A percentile compares a stretch with the other conserved stretches of the same genome.
These are phyloP conservation scores for Stomatorhinus ivindoensis DNA, from an alignment of 2,113 vertebrate species.

Conservation along the genomic window DNA sequence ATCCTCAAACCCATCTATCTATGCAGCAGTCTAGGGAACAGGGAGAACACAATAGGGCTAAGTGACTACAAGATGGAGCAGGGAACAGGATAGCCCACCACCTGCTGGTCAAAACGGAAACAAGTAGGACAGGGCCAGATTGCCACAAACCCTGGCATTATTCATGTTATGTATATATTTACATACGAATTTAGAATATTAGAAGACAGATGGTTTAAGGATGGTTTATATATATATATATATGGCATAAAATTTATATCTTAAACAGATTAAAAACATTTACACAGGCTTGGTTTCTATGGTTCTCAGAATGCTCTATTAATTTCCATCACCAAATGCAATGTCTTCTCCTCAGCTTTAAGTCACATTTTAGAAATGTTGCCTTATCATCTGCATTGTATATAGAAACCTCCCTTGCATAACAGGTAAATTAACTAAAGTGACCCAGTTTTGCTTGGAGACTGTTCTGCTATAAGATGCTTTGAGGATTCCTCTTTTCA, in stretches of 20 bases:
- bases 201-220: background rate
- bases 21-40: no score
- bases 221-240: background rate
- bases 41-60: no score
- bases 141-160: background rate
- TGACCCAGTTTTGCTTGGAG: slow-evolving; percentile 58
- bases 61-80: no score
- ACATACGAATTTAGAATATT: background rate
- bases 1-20: no score
- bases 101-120: no score
- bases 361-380: slow-evolving; percentile 47
- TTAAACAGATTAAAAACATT: background rate
- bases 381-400: slow-evolving; percentile 36
- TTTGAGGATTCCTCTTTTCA: slow-evolving; percentile 52
- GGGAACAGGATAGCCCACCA: no score
- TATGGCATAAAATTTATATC: background rate
- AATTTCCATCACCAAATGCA: background rate
- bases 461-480: slow-evolving; percentile 49
- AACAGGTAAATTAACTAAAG: slow-evolving; percentile 51
- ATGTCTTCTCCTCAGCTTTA: slow-evolving; percentile 28
- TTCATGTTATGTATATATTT: background rate
- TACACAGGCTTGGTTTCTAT: background rate
- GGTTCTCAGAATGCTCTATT: background rate
- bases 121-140: no score
- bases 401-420: slow-evolving; percentile 44